phyloP scores from a whole-genome alignment of 1,140 invertebrate species.

The Eurosta solidaginis region DNA sequence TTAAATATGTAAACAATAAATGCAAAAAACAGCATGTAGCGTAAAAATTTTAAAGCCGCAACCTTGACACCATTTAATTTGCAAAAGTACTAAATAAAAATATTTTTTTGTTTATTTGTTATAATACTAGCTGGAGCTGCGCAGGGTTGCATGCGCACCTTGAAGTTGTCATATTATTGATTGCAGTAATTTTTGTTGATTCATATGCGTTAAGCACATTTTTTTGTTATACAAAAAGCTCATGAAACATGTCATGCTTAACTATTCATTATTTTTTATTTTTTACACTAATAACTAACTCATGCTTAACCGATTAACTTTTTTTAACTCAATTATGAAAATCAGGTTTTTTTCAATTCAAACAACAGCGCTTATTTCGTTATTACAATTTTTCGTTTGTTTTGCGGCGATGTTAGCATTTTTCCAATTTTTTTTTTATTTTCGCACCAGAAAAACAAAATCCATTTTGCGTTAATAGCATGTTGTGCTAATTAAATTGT shows the following conservation, averaged over 20 bases:
- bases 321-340: too few relatives aligned
- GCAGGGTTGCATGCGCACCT: not conserved
- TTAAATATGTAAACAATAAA: not conserved
- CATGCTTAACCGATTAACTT: too few relatives aligned
- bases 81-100: conserved; percentile 12
- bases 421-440: not conserved
- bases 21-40: not conserved
- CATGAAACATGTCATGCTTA: too few relatives aligned
- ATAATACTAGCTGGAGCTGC: not conserved
- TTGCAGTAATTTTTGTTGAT: conserved; percentile 18
- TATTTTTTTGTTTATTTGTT: not conserved
- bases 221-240: not conserved
- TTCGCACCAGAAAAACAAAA: not conserved
- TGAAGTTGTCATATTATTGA: conserved; percentile 25
- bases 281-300: too few relatives aligned
- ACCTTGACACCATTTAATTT: conserved; percentile 8
- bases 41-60: not conserved
- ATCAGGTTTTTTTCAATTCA: too few relatives aligned
- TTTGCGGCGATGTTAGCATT: too few relatives aligned
- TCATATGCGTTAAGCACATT: not conserved
- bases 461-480: not conserved
- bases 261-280: too few relatives aligned
- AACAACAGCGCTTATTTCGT: too few relatives aligned
- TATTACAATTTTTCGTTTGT: too few relatives aligned
- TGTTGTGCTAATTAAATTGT: not conserved